These are phyloP conservation scores for Sapayoa aenigma DNA, from an alignment of 2,113 vertebrate genomes.

Conservation along the genomic window DNA sequence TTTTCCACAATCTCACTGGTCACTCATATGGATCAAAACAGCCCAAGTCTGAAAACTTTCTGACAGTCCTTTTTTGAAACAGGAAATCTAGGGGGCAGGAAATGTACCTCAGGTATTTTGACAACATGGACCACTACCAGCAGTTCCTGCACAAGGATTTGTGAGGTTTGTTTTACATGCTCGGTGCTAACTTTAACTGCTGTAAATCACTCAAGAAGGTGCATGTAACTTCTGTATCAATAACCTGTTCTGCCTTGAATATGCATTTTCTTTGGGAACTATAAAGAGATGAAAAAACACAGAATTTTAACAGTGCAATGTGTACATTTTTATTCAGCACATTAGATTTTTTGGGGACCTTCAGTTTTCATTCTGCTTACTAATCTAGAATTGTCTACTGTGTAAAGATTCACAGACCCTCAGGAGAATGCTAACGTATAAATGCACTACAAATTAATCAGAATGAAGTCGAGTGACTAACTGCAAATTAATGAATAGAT, in stretches of 20 bases:
- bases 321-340: neutral
- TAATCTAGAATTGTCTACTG: neutral
- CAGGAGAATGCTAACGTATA: neutral
- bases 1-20: neutral
- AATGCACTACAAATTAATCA: neutral
- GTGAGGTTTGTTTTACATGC: neutral
- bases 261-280: neutral
- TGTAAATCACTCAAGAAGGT: neutral
- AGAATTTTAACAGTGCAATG: neutral
- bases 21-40: neutral
- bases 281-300: neutral
- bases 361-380: neutral
- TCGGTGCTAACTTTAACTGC: neutral
- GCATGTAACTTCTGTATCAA: neutral
- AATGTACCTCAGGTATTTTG: neutral
- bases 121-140: neutral
- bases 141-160: neutral
- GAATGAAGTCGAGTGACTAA: neutral
- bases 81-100: neutral
- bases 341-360: neutral
- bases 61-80: neutral
- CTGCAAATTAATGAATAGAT: neutral
- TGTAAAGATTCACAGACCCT: neutral
- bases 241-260: neutral
- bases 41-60: neutral